Conservation (phyloP, 1,140 invertebrate genomes). For the Helicorthomorpha holstii region DNA sequence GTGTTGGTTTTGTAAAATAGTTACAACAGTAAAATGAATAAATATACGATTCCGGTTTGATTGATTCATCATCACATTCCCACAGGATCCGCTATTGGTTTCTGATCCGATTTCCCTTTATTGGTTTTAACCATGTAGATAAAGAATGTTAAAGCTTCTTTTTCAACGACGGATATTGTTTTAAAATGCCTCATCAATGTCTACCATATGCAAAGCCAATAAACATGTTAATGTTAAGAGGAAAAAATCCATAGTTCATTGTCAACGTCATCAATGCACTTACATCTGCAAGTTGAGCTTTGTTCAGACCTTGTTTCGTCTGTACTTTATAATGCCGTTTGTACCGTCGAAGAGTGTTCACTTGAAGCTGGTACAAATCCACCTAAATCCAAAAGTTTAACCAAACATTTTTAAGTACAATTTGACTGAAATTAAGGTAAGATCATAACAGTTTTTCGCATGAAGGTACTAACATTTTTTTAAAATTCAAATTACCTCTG, state of each 20-base stretch:
- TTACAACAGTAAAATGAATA: too few relatives aligned
- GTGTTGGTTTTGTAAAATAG: too few relatives aligned
- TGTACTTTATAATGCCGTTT: constrained; percentile 85
- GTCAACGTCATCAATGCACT: too few relatives aligned
- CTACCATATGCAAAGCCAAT: constrained; percentile 34
- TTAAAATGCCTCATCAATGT: constrained; percentile 86
- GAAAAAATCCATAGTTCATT: neutral
- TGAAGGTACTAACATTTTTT: neutral
- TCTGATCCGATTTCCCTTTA: constrained; percentile 78
- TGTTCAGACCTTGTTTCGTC: constrained; percentile 75
- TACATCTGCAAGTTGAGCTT: constrained; percentile 88
- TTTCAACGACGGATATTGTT: constrained; percentile 80
- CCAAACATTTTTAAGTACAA: too few relatives aligned
- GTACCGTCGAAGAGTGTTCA: constrained; percentile 79
- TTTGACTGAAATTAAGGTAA: neutral
- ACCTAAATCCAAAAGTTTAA: constrained; percentile 31
- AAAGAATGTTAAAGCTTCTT: constrained; percentile 87
- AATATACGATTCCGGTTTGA: too few relatives aligned
- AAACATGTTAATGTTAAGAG: neutral
- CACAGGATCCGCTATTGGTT: constrained; percentile 3
- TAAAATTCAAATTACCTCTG: constrained; percentile 39
- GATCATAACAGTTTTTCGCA: neutral
- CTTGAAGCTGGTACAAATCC: constrained; percentile 79
- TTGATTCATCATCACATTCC: too few relatives aligned
- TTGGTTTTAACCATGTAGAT: constrained; percentile 93